Evolutionary conservation across 2,797 vertebrate species (phyloP), one percentile per base, ranked within the genome.

Genomic region (Sebastiscus albofasciatus): DNA sequence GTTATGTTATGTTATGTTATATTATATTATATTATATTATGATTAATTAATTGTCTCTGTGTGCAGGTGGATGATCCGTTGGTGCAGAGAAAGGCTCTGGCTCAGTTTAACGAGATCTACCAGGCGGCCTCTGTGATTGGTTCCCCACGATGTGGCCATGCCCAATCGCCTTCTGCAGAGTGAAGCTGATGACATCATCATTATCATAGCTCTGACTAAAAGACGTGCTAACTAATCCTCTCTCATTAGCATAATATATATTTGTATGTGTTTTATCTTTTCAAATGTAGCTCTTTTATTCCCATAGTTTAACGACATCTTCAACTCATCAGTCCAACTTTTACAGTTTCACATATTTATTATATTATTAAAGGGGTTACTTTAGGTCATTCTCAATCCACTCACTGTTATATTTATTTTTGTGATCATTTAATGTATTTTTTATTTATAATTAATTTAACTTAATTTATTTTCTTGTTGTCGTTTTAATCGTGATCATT

Each of bases 81-180:
- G 8, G 62, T 61, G 3, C 93, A 94, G 84, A 88, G 16, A 4
- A 83, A 59, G 18, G 93, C 89, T 42, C 83, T 94, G 74, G 90
- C 92, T 24, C 27, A 93, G 87, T 89, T 83, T 58, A 1, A 13
- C 0, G 70, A 66, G 16, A 54, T 93, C 34, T 90, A 78, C 82
- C 52, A 82, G 34, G 75, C 61, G 1, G 85, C 79, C 1, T 75
- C 81, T 26, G 5, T 79, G 67, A 58, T 89, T 8, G 8, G 5
- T 36, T 8, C 1, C 4, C 1, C 0, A 4, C 1, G 3, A 2
- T 70, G 76, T 62, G 24, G 56, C 27, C 20, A 2, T 4, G 3
- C 46, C 79, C 64, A 66, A 62, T 8, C n/a, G 20, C n/a, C 52
- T 5, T 27, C 67, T 3, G 31, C 67, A 9, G 0, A 77, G 10